A percentile compares a stretch with the other conserved stretches of the same genome.
Evolutionary conservation across 2,888 invertebrate genomes (phyloP).

Genomic region (Drosophila antonietae): DNA sequence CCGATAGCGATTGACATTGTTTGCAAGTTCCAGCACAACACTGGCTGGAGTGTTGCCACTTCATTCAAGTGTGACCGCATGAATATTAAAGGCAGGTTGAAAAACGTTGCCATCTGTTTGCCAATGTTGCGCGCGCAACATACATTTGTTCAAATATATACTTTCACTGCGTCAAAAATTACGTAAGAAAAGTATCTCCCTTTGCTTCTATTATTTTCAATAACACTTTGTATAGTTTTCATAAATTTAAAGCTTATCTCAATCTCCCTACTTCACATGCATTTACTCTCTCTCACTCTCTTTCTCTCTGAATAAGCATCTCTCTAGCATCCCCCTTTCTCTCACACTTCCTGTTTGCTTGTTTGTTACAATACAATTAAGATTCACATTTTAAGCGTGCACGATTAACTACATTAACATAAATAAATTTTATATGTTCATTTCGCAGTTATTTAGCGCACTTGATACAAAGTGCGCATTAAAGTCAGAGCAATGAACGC

Average conservation of each 20-base stretch:
- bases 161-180: neutral
- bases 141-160: neutral
- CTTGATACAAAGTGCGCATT: constrained; percentile 30
- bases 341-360: neutral
- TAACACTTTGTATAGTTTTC: neutral
- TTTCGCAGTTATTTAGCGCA: neutral
- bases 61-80: constrained; percentile 24
- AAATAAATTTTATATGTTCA: too few species aligned
- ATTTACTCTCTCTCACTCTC: neutral
- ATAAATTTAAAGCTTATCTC: neutral
- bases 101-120: constrained; percentile 17
- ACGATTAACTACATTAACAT: too few species aligned
- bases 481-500: constrained; percentile 66
- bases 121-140: neutral
- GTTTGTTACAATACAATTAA: neutral
- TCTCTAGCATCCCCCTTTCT: neutral
- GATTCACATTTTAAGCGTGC: neutral
- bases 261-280: neutral
- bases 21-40: constrained; percentile 26
- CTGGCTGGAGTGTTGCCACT: constrained; percentile 26
- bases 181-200: neutral
- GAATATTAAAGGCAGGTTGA: accelerated
- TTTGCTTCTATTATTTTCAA: neutral
- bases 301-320: neutral
- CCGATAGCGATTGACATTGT: constrained; percentile 46